Evolutionary conservation across 2,797 vertebrate species (phyloP).

Genomic region (Pteronotus mesoamericanus): DNA sequence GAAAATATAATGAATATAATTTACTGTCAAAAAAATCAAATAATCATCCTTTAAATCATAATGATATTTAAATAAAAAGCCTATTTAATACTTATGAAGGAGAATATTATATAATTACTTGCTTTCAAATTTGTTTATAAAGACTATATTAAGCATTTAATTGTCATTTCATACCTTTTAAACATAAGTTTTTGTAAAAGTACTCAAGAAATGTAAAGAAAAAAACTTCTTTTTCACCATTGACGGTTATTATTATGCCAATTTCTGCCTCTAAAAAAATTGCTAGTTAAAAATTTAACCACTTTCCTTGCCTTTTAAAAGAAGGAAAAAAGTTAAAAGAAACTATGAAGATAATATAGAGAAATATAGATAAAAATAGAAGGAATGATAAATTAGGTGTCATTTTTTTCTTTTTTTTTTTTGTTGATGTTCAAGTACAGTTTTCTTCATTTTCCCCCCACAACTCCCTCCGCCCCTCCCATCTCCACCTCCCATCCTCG

Average conservation of each 20-base stretch:
- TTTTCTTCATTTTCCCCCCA: too few relatives aligned
- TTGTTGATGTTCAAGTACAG: too few relatives aligned
- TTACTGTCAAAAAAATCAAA: neutral
- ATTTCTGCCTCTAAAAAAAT: neutral
- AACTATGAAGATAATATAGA: too few relatives aligned
- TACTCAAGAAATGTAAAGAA: neutral
- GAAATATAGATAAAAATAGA: neutral
- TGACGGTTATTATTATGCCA: neutral
- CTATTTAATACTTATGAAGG: neutral
- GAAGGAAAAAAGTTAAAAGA: too few relatives aligned
- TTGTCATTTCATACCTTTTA: neutral
- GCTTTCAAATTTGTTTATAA: neutral
- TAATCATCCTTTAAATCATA: neutral
- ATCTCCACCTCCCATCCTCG: too few relatives aligned
- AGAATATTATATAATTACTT: neutral
- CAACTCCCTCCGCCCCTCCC: too few relatives aligned
- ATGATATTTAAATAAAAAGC: accelerated
- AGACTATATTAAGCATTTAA: neutral
- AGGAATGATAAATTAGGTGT: neutral
- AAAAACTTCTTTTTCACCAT: neutral
- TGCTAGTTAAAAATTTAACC: neutral
- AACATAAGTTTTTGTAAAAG: neutral
- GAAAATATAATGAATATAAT: neutral
- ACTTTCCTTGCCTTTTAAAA: neutral
- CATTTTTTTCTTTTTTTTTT: too few relatives aligned